phyloP scores from a whole-genome alignment of 1,140 invertebrate species.

The Lamellibrachia luymesi region DNA sequence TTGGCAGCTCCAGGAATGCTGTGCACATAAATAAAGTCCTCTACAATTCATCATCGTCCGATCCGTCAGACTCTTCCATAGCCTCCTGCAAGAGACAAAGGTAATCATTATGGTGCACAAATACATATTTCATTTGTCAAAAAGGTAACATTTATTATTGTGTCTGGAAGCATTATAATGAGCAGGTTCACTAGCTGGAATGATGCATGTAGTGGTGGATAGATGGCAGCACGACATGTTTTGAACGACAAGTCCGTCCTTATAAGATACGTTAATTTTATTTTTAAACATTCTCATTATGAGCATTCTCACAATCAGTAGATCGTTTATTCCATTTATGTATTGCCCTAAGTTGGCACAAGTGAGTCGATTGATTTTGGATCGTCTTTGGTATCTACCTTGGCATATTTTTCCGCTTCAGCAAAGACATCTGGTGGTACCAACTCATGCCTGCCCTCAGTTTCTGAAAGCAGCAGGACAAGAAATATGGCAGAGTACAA shows the following conservation, averaged over 20 bases:
- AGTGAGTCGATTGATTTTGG: background rate
- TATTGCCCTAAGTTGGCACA: background rate
- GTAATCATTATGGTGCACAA: too few species aligned
- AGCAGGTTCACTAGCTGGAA: background rate
- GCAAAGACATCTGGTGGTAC: slow-evolving; percentile 49
- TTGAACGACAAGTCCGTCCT: background rate
- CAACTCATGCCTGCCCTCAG: slow-evolving; percentile 49
- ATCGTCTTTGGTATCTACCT: slow-evolving; percentile 48
- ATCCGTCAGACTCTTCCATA: slow-evolving; percentile 74
- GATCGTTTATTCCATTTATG: background rate
- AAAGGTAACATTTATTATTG: too few species aligned
- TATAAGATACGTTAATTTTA: background rate
- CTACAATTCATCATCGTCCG: slow-evolving; percentile 66
- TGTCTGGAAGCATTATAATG: background rate
- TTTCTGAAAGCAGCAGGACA: slow-evolving; percentile 33
- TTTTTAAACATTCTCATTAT: background rate
- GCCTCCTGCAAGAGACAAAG: slow-evolving; percentile 59
- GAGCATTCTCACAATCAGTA: background rate
- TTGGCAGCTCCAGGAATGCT: background rate
- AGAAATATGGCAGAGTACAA: background rate
- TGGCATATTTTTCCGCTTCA: slow-evolving; percentile 78
- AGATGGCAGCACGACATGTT: background rate
- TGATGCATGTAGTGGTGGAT: background rate
- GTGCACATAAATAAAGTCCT: slow-evolving; percentile 1
- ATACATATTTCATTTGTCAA: too few species aligned